Evolutionary conservation across 2,888 invertebrate species (phyloP), one percentile per base, ranked within the genome.

Genomic region (Mycalesis mineus): DNA sequence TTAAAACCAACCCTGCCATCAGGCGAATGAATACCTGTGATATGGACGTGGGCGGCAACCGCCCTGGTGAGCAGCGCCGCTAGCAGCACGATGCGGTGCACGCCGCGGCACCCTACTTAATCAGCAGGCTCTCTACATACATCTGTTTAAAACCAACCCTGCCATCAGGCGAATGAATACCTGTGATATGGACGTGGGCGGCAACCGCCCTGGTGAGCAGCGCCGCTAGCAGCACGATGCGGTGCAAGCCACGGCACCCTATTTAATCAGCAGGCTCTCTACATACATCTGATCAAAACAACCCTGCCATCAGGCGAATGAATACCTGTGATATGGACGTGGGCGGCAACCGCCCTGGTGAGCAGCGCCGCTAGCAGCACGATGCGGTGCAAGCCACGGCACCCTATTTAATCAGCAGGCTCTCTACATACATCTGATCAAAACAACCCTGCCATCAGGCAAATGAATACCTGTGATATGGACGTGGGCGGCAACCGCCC

Each of bases 61-160:
- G 80, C 83, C 73, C 80, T 77, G 70, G 78, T 78, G 69, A 88
- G 81, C 78, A 84, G 76, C 77, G 80, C 82, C 82, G 86, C 77
- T 62, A 88, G 77, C 74, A 85, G 74, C 77, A 84, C 74, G 71
- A 78, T 71, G 74, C 79, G 81, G 77, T 81, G 82, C 88, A 88
- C 88, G 73, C 84, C 87, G 85, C 84, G 76, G 87, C 88, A 88
- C 88, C 85, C 82, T 88, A 87, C 82, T 86, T 84, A 80, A 81
- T 74, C 70, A 77, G 81, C 82, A 82, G 82, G 79, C 75, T 68
- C 68, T 69, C 86, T 85, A 78, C 0, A 63, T 22, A 5, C 22
- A 22, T 5, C 22, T 22, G 22, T 4, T 5, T 5, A 22, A 5
- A 22, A 22, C n/a, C 5, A 22, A 22, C 22, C 2, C 2, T 5